phyloP scores from a whole-genome alignment of 2,888 invertebrate genomes.

The Tetragonisca angustula region DNA sequence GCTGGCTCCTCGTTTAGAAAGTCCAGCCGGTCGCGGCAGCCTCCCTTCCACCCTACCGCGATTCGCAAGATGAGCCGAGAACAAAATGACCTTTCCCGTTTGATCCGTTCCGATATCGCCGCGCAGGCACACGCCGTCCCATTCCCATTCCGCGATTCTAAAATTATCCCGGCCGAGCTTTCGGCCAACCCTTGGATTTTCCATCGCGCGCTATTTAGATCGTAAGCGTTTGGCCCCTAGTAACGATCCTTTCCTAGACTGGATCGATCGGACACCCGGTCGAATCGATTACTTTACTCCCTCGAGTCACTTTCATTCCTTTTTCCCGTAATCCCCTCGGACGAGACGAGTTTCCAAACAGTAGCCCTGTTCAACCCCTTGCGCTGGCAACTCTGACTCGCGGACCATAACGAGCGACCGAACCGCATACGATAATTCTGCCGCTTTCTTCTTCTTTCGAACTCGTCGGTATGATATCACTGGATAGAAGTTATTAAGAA shows the following conservation, averaged over 20 bases:
- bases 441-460: too few relatives aligned
- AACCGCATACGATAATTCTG: too few relatives aligned
- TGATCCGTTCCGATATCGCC: conserved; percentile 54
- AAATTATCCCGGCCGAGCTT: conserved; percentile 29
- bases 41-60: too few relatives aligned
- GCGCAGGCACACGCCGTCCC: conserved; percentile 17
- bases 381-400: too few relatives aligned
- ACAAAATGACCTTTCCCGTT: conserved; percentile 59
- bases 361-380: too few relatives aligned
- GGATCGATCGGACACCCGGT: background rate
- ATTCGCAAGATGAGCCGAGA: conserved; percentile 55
- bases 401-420: too few relatives aligned
- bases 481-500: too few relatives aligned
- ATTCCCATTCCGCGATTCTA: conserved; percentile 13
- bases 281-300: background rate
- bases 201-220: conserved; percentile 14
- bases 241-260: background rate
- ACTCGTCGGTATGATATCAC: too few relatives aligned
- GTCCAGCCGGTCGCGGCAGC: conserved; percentile 34
- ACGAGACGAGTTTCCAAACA: too few relatives aligned
- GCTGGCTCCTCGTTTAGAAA: conserved; percentile 59
- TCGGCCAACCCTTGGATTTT: conserved; percentile 38
- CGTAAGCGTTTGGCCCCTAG: background rate
- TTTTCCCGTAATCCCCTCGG: too few relatives aligned
- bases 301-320: too few relatives aligned